Evolutionary conservation across 2,888 invertebrate species (phyloP).

Genomic region (Cephus pulcher): DNA sequence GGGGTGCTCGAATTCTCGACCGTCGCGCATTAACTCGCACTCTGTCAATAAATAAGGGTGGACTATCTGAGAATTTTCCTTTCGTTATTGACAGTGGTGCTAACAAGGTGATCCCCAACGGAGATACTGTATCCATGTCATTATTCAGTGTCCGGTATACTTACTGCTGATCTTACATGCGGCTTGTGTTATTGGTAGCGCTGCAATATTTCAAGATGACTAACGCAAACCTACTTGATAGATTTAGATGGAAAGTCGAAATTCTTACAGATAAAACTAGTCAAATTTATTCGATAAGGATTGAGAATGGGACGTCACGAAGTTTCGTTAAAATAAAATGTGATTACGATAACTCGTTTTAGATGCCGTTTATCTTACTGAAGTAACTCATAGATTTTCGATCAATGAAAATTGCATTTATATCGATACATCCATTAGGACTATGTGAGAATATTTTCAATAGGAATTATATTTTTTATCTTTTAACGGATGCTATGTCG

Average conservation of each 20-base stretch:
- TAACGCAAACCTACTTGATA: neutral
- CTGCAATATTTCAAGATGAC: neutral
- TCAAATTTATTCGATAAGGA: neutral
- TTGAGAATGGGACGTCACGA: neutral
- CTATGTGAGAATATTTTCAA: neutral
- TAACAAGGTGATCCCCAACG: constrained; percentile 17
- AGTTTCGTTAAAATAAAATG: neutral
- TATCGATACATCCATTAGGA: neutral
- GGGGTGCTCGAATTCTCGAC: neutral
- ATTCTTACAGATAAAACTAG: neutral
- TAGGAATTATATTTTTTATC: neutral
- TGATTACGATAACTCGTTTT: neutral
- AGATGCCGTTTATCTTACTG: neutral
- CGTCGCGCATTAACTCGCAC: neutral
- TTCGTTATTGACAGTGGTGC: constrained; percentile 13
- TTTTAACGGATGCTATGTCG: neutral
- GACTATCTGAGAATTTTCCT: constrained; percentile 5
- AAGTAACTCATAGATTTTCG: neutral
- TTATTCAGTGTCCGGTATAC: constrained; percentile 9
- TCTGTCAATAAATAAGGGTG: constrained; percentile 4
- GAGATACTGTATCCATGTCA: constrained; percentile 18
- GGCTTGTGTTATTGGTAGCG: neutral
- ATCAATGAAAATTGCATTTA: neutral
- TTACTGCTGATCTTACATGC: neutral
- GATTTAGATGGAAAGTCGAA: neutral